Conservation (phyloP, 1,140 invertebrate genomes). For the Achroia grisella region DNA sequence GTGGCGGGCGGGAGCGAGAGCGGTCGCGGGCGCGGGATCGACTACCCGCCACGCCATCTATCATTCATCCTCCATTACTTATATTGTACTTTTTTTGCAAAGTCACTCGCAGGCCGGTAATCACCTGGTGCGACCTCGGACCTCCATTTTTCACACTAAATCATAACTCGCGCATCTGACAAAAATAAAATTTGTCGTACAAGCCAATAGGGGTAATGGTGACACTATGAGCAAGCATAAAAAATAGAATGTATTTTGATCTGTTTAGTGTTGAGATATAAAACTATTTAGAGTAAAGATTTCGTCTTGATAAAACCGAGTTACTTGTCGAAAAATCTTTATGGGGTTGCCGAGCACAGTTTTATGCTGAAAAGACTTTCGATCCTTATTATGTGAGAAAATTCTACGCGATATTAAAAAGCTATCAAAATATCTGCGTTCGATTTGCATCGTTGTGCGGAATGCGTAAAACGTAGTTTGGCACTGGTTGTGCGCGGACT, state of each 20-base stretch:
- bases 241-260: slow-evolving; percentile 26
- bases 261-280: slow-evolving; percentile 1
- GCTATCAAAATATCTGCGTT: slow-evolving; percentile 2
- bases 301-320: slow-evolving; percentile 1
- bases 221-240: slow-evolving; percentile 57
- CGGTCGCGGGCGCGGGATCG: slow-evolving; percentile 24
- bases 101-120: slow-evolving; percentile 71
- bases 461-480: slow-evolving; percentile 3
- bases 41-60: slow-evolving; percentile 51
- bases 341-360: neutral
- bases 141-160: slow-evolving; percentile 72
- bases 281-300: no score
- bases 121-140: slow-evolving; percentile 68
- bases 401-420: slow-evolving; percentile 2
- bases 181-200: slow-evolving; percentile 72
- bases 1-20: slow-evolving; percentile 22
- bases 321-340: neutral
- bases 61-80: slow-evolving; percentile 73
- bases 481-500: neutral
- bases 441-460: neutral
- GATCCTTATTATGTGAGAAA: neutral
- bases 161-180: slow-evolving; percentile 69
- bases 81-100: slow-evolving; percentile 73
- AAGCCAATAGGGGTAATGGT: slow-evolving; percentile 68
- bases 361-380: neutral